Evolutionary conservation across 1,140 invertebrate species (phyloP), one percentile per base, ranked within the genome.

Genomic region (Monomorium pharaonis): DNA sequence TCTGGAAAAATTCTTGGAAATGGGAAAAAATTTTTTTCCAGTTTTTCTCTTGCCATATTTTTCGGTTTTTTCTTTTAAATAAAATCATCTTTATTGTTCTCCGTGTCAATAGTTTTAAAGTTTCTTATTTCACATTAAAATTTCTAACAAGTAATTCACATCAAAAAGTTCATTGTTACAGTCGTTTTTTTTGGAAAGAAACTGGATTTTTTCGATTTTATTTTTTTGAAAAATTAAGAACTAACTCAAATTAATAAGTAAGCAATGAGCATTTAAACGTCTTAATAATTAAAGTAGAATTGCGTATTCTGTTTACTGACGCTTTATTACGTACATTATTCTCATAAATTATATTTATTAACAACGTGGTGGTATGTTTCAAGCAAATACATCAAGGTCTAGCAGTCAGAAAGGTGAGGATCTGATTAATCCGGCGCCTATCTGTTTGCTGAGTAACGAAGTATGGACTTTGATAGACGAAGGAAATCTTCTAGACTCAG

Each of bases 401-500:
- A 91, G 91, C 33, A 92, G 90, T 12, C 92, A 91, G 62, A 95
- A 94, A 62, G 88, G 89, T 7, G 94, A 95, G 24, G 94, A 95
- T 84, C 65, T 94, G 62, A 86, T 94, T 49, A 94, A 87, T 56
- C 93, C 94, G 42, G 93, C 93, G 6, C 94, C 94, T 49, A 92
- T 95, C 76, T 95, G 93, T 83, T 86, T 95, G 60, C 75, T 95
- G 42, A 94, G 94, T 74, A 77, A 91, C 33, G 94, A 95, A 90
- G 44, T 78, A 58, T 95, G 94, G 94, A 56, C 86, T 30, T 92
- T 92, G 4, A 93, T 94, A 80, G 93, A 94, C 33, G 94, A 95
- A 88, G 94, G 94, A 10, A 88, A 90, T 86, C 89, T 95, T 60
- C 84, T 95, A 93, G 97, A 98, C 93, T 96, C 96, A 62, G 95